A percentile compares a stretch with the other conserved stretches of the same genome.
Evolutionary conservation across 2,888 invertebrate species (phyloP).

Genomic region (Lepas anatifera): DNA sequence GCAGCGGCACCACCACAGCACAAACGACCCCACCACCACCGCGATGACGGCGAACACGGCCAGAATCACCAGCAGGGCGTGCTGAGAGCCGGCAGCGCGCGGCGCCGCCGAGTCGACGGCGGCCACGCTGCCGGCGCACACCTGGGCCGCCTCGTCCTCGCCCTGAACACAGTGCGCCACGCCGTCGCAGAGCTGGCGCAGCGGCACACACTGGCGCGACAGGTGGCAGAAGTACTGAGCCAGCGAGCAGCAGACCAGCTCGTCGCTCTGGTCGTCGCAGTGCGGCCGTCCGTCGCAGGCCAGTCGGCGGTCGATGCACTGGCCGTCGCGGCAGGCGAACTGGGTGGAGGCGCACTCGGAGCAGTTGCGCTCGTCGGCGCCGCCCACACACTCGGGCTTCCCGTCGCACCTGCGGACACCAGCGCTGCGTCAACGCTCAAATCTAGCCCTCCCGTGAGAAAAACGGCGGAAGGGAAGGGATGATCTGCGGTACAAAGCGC

Average conservation of each 20-base stretch:
- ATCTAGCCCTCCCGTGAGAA: too few relatives aligned
- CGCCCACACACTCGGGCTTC: slow-evolving; percentile 67
- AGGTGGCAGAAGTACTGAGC: slow-evolving; percentile 29
- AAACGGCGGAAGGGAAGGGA: too few relatives aligned
- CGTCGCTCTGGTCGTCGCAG: slow-evolving; percentile 36
- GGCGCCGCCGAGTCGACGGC: not conserved
- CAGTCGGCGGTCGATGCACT: slow-evolving; percentile 45
- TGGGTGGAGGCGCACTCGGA: slow-evolving; percentile 61
- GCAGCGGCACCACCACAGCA: slow-evolving; percentile 19
- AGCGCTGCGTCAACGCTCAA: not conserved
- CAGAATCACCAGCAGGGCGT: not conserved
- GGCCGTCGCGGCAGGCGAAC: slow-evolving; percentile 58
- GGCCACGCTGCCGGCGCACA: slow-evolving; percentile 16
- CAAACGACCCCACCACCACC: slow-evolving; percentile 5
- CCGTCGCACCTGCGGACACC: slow-evolving; percentile 51
- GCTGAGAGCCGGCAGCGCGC: not conserved
- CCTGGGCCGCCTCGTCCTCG: slow-evolving; percentile 28
- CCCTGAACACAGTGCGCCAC: slow-evolving; percentile 29
- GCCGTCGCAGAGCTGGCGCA: slow-evolving; percentile 28
- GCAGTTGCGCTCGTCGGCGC: slow-evolving; percentile 64
- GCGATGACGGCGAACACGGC: slow-evolving; percentile 1
- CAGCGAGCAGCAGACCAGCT: slow-evolving; percentile 31
- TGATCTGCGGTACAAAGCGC: too few relatives aligned
- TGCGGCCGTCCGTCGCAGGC: slow-evolving; percentile 34
- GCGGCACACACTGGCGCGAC: slow-evolving; percentile 21